A percentile compares a stretch with the other conserved stretches of the same genome.
These are phyloP conservation scores for Amazona guildingii DNA, from an alignment of 2,113 vertebrate species.

Conservation along the genomic window DNA sequence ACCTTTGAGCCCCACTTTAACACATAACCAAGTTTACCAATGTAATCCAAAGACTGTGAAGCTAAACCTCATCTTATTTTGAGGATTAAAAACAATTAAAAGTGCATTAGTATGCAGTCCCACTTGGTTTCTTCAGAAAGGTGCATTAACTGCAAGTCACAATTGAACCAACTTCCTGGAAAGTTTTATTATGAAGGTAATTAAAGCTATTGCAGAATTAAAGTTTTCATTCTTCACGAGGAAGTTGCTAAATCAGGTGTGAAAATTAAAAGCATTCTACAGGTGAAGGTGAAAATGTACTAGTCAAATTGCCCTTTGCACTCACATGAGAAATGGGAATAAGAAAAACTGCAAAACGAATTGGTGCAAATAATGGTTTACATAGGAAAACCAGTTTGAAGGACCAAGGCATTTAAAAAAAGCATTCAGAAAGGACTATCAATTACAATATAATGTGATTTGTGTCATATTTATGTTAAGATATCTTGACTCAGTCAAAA, in stretches of 20 bases:
- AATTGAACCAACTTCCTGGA: conserved; percentile 16
- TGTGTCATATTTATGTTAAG: background rate
- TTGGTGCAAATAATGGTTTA: background rate
- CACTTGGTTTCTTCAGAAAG: background rate
- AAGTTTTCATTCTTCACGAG: background rate
- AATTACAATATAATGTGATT: background rate
- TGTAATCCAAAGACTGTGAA: conserved; percentile 71
- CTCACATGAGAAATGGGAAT: background rate
- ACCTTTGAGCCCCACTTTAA: conserved; percentile 59
- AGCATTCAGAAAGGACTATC: background rate
- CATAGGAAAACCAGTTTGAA: background rate
- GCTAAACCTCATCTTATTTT: conserved; percentile 62
- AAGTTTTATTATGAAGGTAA: conserved; percentile 34
- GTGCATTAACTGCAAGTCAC: conserved; percentile 5
- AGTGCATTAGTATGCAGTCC: background rate
- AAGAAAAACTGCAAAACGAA: background rate
- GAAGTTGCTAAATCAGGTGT: background rate
- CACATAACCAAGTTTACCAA: conserved; percentile 64
- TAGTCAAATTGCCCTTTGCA: background rate
- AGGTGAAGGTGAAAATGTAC: background rate
- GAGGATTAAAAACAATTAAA: conserved; percentile 48
- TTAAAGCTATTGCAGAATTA: conserved; percentile 20
- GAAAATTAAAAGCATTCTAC: background rate
- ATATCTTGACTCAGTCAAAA: conserved; percentile 14
- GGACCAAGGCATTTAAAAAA: background rate